Conservation (phyloP, 2,888 invertebrate species). For the Taphrorychus bicolor region DNA sequence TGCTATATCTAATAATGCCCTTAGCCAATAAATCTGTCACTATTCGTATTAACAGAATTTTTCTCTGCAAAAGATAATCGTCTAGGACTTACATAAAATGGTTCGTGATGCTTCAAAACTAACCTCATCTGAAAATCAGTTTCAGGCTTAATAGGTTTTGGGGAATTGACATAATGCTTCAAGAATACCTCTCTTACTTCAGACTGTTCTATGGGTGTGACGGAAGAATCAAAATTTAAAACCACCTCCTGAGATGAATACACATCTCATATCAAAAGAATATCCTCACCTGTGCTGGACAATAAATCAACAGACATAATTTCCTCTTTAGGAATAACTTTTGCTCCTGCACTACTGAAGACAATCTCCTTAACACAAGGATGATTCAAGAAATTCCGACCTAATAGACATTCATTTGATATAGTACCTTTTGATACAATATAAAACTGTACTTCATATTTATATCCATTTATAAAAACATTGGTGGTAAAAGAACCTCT, state of each 20-base stretch:
- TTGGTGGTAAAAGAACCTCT: not conserved
- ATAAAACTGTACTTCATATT: not conserved
- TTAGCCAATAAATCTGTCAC: slow-evolving; percentile 37
- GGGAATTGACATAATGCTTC: not conserved
- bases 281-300: not conserved
- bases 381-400: not conserved
- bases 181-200: not conserved
- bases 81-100: slow-evolving; percentile 36
- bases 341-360: not conserved
- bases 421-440: not conserved
- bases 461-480: not conserved
- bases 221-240: not conserved
- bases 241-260: not conserved
- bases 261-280: not conserved
- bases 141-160: slow-evolving; percentile 26
- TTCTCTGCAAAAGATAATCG: slow-evolving; percentile 42
- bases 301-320: not conserved
- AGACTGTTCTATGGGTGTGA: not conserved
- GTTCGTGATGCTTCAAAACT: slow-evolving; percentile 31
- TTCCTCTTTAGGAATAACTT: slow-evolving; percentile 2
- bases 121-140: slow-evolving; percentile 42
- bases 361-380: not conserved
- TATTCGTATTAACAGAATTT: slow-evolving; percentile 34
- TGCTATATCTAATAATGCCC: slow-evolving; percentile 42
- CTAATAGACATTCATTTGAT: not conserved